Percentiles rank a stretch among this genome's conserved stretches.
Evolutionary conservation across 2,113 vertebrate genomes (phyloP).

Genomic region (Mesoclemmys tuberculata): DNA sequence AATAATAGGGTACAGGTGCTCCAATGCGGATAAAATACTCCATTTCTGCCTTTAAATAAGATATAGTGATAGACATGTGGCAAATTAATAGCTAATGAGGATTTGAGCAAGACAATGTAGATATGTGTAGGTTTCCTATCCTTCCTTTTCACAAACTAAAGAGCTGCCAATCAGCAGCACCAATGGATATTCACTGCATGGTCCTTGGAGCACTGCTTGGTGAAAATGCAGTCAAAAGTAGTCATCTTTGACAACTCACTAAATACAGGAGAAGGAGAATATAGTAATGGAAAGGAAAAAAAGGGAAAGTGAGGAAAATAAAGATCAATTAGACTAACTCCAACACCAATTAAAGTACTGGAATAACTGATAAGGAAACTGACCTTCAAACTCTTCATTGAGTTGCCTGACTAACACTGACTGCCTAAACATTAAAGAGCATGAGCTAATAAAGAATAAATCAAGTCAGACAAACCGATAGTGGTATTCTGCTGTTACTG

Average conservation of each 20-base stretch:
- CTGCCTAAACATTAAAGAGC: neutral
- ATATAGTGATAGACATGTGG: neutral
- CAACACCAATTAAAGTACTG: neutral
- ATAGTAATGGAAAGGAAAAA: neutral
- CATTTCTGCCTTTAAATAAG: neutral
- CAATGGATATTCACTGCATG: neutral
- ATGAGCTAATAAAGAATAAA: neutral
- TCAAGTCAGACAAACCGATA: neutral
- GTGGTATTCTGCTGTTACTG: too few species aligned
- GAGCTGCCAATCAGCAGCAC: neutral
- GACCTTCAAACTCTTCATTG: neutral
- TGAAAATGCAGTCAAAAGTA: neutral
- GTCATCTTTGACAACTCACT: neutral
- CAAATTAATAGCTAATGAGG: neutral
- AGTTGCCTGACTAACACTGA: neutral
- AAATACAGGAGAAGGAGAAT: neutral
- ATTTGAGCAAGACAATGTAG: neutral
- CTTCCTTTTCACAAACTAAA: neutral
- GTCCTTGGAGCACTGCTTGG: neutral
- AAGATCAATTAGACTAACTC: neutral
- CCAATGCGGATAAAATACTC: neutral
- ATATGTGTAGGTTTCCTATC: too few species aligned
- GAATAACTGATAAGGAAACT: neutral
- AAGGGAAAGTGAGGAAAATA: neutral
- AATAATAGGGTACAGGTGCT: too few species aligned